A percentile compares a stretch with the other conserved stretches of the same genome.
These are phyloP conservation scores for Enteromius treurensis DNA, from an alignment of 2,797 vertebrate genomes.

Conservation along the genomic window DNA sequence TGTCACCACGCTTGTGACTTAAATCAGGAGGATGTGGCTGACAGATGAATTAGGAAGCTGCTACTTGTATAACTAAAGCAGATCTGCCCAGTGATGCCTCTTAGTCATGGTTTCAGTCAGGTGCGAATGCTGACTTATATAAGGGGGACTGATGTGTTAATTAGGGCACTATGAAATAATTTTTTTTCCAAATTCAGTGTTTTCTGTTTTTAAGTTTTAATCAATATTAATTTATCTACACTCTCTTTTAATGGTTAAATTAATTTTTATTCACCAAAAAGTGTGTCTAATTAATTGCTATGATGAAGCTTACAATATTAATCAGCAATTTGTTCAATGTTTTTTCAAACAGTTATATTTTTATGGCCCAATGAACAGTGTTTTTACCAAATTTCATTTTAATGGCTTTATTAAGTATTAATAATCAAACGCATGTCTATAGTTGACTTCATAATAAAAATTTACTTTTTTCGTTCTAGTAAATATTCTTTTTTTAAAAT, in stretches of 20 bases:
- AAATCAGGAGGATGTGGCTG: conserved; percentile 5
- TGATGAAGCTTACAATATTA: neutral
- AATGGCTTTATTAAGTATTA: neutral
- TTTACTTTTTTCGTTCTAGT: neutral
- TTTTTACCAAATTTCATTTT: neutral
- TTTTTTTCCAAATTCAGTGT: neutral
- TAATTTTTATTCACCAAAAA: neutral
- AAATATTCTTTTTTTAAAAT: neutral
- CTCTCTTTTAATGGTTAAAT: neutral
- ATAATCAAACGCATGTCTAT: neutral
- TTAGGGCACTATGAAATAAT: neutral
- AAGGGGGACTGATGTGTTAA: neutral
- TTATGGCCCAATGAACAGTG: neutral
- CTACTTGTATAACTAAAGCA: neutral
- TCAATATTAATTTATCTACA: no score
- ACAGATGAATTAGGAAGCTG: neutral
- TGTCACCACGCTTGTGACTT: neutral
- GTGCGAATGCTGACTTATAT: neutral
- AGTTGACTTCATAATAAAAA: neutral
- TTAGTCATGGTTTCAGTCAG: neutral
- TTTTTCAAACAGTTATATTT: neutral
- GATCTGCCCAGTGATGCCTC: neutral
- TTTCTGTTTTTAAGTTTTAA: no score
- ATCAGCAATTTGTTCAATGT: neutral
- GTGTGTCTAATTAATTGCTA: neutral